These are phyloP conservation scores for Nebria ingens DNA, from an alignment of 1,140 invertebrate species.

Conservation along the genomic window DNA sequence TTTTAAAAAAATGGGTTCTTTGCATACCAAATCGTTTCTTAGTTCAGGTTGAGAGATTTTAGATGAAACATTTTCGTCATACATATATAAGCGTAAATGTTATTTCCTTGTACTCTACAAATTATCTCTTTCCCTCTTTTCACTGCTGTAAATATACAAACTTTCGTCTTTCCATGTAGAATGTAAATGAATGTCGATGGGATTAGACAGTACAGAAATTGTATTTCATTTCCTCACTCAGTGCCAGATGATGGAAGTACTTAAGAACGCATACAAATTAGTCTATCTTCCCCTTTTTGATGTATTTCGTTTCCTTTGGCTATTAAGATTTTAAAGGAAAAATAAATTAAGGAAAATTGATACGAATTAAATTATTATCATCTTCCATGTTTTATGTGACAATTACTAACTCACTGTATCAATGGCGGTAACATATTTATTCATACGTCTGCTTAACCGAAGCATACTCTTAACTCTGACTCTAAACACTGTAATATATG, in stretches of 20 bases:
- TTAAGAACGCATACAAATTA: neutral
- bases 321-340: neutral
- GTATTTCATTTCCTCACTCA: neutral
- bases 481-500: neutral
- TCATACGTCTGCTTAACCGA: too few relatives aligned
- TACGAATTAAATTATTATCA: too few relatives aligned
- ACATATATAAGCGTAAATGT: too few relatives aligned
- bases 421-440: too few relatives aligned
- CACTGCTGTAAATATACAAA: neutral
- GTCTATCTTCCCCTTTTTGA: neutral
- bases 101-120: too few relatives aligned
- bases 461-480: neutral
- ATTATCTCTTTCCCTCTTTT: too few relatives aligned
- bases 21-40: too few relatives aligned
- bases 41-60: too few relatives aligned
- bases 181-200: conserved; percentile 5
- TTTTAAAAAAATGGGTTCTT: too few relatives aligned
- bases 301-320: neutral
- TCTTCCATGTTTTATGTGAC: too few relatives aligned
- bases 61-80: too few relatives aligned
- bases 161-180: neutral
- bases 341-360: neutral
- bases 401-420: too few relatives aligned
- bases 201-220: neutral
- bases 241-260: neutral